These are phyloP conservation scores for Halichoerus grypus DNA, from an alignment of 2,113 vertebrate species.

Conservation along the genomic window DNA sequence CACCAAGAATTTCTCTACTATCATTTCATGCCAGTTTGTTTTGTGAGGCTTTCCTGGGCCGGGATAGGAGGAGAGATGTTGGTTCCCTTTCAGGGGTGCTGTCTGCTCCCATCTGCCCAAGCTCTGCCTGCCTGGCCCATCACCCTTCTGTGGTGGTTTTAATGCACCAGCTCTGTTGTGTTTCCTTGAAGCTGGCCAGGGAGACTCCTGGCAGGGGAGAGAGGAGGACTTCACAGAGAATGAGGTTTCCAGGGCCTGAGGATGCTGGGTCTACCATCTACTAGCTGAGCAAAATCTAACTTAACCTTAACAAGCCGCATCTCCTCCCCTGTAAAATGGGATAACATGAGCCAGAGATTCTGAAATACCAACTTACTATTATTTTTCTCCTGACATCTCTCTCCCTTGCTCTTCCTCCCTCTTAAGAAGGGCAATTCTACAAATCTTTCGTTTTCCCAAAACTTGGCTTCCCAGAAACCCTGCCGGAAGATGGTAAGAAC, in stretches of 20 bases:
- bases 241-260: neutral
- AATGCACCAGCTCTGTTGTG: neutral
- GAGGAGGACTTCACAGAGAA: neutral
- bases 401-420: neutral
- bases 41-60: neutral
- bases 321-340: neutral
- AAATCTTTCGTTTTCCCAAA: neutral
- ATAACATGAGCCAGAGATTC: neutral
- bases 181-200: neutral
- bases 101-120: neutral
- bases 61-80: neutral
- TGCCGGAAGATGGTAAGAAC: neutral
- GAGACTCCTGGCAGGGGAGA: neutral
- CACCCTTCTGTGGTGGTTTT: neutral
- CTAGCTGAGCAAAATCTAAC: neutral
- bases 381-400: neutral
- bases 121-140: neutral
- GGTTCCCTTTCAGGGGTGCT: neutral
- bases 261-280: neutral
- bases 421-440: neutral
- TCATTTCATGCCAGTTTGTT: neutral
- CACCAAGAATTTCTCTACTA: neutral
- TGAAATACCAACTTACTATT: neutral
- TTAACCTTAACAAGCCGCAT: neutral
- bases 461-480: neutral